Evolutionary conservation across 2,797 vertebrate species (phyloP).

Genomic region (Trachops cirrhosus): DNA sequence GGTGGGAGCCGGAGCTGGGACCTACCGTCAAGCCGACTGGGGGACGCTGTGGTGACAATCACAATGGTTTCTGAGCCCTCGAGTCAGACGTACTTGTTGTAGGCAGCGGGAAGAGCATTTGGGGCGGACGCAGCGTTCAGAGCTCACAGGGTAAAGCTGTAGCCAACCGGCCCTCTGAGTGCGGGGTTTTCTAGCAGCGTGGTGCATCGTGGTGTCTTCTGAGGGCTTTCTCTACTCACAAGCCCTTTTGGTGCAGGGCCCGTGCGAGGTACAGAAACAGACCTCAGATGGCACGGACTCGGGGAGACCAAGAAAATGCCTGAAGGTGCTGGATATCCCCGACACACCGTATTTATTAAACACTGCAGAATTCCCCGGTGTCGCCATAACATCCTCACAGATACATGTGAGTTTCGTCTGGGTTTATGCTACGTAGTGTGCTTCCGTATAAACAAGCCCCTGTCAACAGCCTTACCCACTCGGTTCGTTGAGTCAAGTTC

Average conservation of each 20-base stretch:
- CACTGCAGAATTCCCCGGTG: neutral
- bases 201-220: neutral
- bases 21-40: accelerated
- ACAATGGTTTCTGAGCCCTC: neutral
- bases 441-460: neutral
- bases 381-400: neutral
- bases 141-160: neutral
- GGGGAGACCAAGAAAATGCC: neutral
- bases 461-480: neutral
- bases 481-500: neutral
- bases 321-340: neutral
- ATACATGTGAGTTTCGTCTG: neutral
- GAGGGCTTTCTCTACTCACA: neutral
- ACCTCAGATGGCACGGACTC: neutral
- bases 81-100: neutral
- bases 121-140: neutral
- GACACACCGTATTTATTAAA: neutral
- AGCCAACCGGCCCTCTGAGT: neutral
- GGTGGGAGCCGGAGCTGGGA: neutral
- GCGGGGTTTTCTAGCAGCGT: neutral
- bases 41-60: accelerated
- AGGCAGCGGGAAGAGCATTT: neutral
- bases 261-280: neutral
- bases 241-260: neutral
- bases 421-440: neutral